A percentile compares a stretch with the other conserved stretches of the same genome.
Conservation (phyloP, 2,113 vertebrate species). For the Chionis minor region DNA sequence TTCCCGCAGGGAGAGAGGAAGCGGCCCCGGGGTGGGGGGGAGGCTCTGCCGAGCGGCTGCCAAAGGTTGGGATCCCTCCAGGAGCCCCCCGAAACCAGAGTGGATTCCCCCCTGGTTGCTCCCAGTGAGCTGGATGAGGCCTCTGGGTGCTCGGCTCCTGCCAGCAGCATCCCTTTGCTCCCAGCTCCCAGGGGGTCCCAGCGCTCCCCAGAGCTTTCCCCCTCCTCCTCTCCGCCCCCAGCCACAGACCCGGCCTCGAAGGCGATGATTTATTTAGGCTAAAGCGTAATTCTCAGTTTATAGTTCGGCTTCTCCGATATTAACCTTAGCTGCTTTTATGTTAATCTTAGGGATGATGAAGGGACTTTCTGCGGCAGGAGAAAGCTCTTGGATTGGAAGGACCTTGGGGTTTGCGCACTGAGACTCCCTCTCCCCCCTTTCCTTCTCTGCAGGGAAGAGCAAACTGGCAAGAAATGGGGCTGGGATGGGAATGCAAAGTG, state of each 20-base stretch:
- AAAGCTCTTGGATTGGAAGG: not conserved
- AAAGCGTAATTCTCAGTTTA: slow-evolving; percentile 45
- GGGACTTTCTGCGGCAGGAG: not conserved
- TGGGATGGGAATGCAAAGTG: not conserved
- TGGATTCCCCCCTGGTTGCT: not conserved
- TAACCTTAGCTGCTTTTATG: slow-evolving; percentile 7
- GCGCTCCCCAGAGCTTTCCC: not conserved
- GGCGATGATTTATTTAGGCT: slow-evolving; percentile 35
- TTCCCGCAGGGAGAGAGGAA: slow-evolving; percentile 55
- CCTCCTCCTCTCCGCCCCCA: not conserved
- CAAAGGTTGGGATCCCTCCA: not conserved
- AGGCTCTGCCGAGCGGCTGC: not conserved
- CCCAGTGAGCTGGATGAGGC: fast-evolving
- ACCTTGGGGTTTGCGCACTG: not conserved
- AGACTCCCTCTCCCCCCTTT: not conserved
- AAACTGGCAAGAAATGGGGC: not conserved
- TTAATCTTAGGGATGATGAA: slow-evolving; percentile 11
- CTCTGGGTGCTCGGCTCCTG: not conserved
- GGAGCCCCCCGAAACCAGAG: not conserved
- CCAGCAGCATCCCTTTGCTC: fast-evolving
- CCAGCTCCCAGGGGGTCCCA: not conserved
- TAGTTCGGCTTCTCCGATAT: not conserved
- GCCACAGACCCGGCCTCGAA: not conserved
- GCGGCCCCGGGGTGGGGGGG: not conserved
- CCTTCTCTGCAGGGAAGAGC: not conserved